Percentiles rank a stretch among this genome's conserved stretches.
These are phyloP conservation scores for Oithona nana DNA, from an alignment of 2,888 invertebrate genomes.

Conservation along the genomic window DNA sequence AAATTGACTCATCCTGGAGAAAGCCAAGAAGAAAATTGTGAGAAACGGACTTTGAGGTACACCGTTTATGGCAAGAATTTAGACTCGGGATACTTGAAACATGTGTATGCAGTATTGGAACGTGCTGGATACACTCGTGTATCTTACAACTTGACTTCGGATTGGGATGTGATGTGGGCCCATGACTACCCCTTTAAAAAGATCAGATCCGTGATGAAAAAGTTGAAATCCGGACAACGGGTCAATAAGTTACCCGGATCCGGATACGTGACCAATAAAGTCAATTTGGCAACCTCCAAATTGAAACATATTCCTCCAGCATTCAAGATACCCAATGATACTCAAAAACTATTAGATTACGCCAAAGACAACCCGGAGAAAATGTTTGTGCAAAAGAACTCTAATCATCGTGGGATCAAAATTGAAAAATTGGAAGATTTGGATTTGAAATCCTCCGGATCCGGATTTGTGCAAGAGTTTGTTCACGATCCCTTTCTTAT, in stretches of 20 bases:
- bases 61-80: conserved; percentile 22
- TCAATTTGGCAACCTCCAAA: conserved; percentile 59
- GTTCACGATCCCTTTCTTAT: conserved; percentile 69
- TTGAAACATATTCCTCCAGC: conserved; percentile 64
- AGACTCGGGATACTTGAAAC: conserved; percentile 49
- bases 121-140: conserved; percentile 49
- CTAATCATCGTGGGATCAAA: conserved; percentile 68
- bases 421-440: conserved; percentile 49
- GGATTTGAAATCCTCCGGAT: conserved; percentile 45
- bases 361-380: conserved; percentile 42
- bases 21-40: neutral
- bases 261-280: conserved; percentile 81
- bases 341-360: conserved; percentile 47
- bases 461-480: conserved; percentile 82
- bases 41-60: neutral
- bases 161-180: conserved; percentile 81
- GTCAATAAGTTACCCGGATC: conserved; percentile 89
- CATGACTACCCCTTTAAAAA: conserved; percentile 71
- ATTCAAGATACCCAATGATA: conserved; percentile 62
- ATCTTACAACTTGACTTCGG: conserved; percentile 31
- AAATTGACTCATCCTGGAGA: neutral
- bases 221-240: conserved; percentile 23
- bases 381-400: conserved; percentile 75
- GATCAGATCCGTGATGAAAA: conserved; percentile 27
- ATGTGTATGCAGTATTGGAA: conserved; percentile 57